Evolutionary conservation across 2,113 vertebrate species (phyloP).

Genomic region (Nannobrachium achirus): DNA sequence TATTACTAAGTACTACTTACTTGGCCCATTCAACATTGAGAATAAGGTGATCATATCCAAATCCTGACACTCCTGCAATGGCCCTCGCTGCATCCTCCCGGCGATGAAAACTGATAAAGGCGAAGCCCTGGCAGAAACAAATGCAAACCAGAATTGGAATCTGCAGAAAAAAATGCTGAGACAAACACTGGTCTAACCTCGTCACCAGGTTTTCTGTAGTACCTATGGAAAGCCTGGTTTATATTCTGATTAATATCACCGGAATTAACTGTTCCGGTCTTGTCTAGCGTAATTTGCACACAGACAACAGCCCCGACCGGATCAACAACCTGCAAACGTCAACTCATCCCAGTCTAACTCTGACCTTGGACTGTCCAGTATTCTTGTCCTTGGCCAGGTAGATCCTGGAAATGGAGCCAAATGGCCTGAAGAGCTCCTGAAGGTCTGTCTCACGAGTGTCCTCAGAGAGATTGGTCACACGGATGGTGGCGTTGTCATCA

Average conservation of each 20-base stretch:
- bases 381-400: conserved; percentile 98
- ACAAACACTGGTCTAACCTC: too few species aligned
- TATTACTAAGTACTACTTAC: conserved; percentile 73
- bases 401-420: conserved; percentile 96
- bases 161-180: background rate
- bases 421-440: conserved; percentile 97
- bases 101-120: conserved; percentile 97
- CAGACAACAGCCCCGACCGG: background rate
- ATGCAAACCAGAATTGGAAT: background rate
- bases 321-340: background rate
- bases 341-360: background rate
- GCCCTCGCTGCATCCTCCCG: conserved; percentile 92
- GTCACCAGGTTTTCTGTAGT: too few species aligned
- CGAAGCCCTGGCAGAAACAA: conserved; percentile 84
- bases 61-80: conserved; percentile 92
- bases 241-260: too few species aligned
- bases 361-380: conserved; percentile 95
- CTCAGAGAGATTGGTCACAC: conserved; percentile 96
- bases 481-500: conserved; percentile 96
- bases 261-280: too few species aligned
- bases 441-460: conserved; percentile 96
- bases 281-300: too few species aligned
- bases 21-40: conserved; percentile 98
- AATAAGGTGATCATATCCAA: conserved; percentile 96
- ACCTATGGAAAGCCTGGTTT: too few species aligned